Base-by-base conservation (phyloP, 2,113 vertebrate species). In the Struthidea cinerea region DNA sequence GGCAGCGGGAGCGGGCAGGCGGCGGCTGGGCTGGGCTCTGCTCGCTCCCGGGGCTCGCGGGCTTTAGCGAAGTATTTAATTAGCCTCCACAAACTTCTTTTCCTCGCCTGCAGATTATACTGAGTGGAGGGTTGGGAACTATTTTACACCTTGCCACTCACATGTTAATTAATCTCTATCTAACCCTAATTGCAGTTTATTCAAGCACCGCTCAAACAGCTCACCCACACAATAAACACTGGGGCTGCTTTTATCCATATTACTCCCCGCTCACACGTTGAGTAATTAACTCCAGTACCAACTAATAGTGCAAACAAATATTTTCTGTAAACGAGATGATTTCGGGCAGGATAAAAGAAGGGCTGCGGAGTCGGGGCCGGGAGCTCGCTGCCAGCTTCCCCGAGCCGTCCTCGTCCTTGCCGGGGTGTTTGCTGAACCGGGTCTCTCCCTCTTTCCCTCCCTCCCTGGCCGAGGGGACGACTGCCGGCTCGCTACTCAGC, bases 171-270 rank as follows among this genome's bases (percentile, higher is more conserved):
- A 98, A 98, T 98, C 98, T 98, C 97, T 97, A 97, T 98, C 98
- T 98, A 98, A 98, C 98, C 98, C 98, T 98, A 98, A 99, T 99
- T 98, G 98, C 98, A 98, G 98, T 98, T 99, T 98, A 98, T 98
- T 99, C 98, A 98, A 98, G 97, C 98, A 97, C 98, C 94, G 98
- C 98, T 98, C 98, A 97, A 97, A 97, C 97, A 96, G 98, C 98
- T 98, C 98, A 98, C 98, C 98, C 98, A 98, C 98, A 99, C 98
- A 99, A 98, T 99, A 98, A 99, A 99, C 98, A 99, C 98, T 98
- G 98, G 98, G 98, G 98, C 98, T 98, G 97, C 98, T 99, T 99
- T 98, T 98, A 98, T 98, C 98, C 98, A 97, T 97, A 97, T 97
- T 97, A 98, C 98, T 98, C 98, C 98, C 97, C 97, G 97, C 98